Conservation (phyloP, 2,888 invertebrate species). For the Conchocele bisecta region DNA sequence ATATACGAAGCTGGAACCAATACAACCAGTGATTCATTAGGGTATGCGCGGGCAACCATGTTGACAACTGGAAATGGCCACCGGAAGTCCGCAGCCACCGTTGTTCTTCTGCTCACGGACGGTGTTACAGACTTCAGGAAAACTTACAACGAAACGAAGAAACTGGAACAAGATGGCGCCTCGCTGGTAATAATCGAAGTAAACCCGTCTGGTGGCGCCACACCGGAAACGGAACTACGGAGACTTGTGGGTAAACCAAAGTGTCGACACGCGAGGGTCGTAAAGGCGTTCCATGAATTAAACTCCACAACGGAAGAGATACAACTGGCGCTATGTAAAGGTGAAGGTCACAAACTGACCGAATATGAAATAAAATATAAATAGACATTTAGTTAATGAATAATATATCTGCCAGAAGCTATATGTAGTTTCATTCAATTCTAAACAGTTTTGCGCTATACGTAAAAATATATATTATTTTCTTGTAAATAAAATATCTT, state of each 20-base stretch:
- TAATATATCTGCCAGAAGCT: too few species aligned
- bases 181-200: slow-evolving; percentile 33
- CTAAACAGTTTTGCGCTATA: too few species aligned
- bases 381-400: too few species aligned
- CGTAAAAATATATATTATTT: too few species aligned
- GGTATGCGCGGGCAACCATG: slow-evolving; percentile 50
- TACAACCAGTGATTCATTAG: slow-evolving; percentile 51
- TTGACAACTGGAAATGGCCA: slow-evolving; percentile 42
- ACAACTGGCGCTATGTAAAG: slow-evolving; percentile 24
- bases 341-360: slow-evolving; percentile 16
- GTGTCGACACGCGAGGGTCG: slow-evolving; percentile 24
- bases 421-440: too few species aligned
- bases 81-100: slow-evolving; percentile 37
- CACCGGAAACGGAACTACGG: slow-evolving; percentile 11
- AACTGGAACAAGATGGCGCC: slow-evolving; percentile 13
- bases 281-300: slow-evolving; percentile 15
- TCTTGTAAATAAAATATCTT: too few species aligned
- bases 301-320: slow-evolving; percentile 17
- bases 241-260: slow-evolving; percentile 19
- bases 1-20: slow-evolving; percentile 48
- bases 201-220: slow-evolving; percentile 15
- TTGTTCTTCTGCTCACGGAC: slow-evolving; percentile 49
- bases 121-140: slow-evolving; percentile 28
- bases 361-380: too few species aligned
- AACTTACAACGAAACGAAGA: slow-evolving; percentile 27